These are phyloP conservation scores for Chondrilla cf. caribensis DNA, from an alignment of 37 sponge, comb jelly and placozoan genomes.

Conservation along the genomic window DNA sequence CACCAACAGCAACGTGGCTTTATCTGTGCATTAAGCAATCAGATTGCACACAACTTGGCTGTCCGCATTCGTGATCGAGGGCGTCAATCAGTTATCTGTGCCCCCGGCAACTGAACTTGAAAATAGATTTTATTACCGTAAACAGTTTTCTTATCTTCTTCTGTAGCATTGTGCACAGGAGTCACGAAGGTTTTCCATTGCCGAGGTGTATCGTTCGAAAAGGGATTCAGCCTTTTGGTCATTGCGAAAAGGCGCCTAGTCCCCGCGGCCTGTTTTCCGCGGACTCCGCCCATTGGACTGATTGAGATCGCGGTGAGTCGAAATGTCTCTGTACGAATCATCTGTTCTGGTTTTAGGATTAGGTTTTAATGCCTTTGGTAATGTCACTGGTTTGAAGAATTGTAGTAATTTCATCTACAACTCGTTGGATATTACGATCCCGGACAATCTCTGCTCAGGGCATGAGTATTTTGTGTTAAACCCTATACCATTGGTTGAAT, in stretches of 20 bases:
- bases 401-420: background rate
- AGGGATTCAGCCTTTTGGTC: slow-evolving; percentile 70
- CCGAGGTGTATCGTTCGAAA: slow-evolving; percentile 44
- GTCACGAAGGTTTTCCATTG: slow-evolving; percentile 71
- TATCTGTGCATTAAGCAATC: too few species aligned
- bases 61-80: too few species aligned
- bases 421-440: too few species aligned
- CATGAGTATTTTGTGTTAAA: too few species aligned
- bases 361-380: slow-evolving; percentile 18
- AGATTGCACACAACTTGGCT: too few species aligned
- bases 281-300: background rate
- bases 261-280: background rate
- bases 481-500: too few species aligned
- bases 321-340: background rate
- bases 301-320: background rate
- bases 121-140: too few species aligned
- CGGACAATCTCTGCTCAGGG: too few species aligned
- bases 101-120: too few species aligned
- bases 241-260: slow-evolving; percentile 10
- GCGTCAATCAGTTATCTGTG: too few species aligned
- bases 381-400: background rate
- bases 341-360: background rate
- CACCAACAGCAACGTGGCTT: too few species aligned
- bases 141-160: slow-evolving; percentile 52
- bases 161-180: slow-evolving; percentile 47